Conservation (phyloP, 1,140 invertebrate species). For the Nylanderia fulva region DNA sequence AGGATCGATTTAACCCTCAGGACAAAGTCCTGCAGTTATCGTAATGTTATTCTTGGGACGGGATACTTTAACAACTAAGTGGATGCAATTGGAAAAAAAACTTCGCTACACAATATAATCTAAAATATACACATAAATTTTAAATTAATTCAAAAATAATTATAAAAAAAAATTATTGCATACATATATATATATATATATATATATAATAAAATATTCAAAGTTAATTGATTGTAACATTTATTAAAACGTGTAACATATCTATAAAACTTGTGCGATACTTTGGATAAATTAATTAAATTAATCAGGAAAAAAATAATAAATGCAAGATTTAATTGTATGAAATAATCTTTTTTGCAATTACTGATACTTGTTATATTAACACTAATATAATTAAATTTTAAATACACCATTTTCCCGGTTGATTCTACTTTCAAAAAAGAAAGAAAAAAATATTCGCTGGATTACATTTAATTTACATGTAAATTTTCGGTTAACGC, state of each 20-base stretch:
- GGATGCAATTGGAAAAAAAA: conserved; percentile 16
- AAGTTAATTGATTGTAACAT: not conserved
- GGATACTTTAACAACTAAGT: conserved; percentile 3
- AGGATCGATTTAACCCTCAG: conserved; percentile 52
- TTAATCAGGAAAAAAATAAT: not conserved
- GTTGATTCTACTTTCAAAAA: too few relatives aligned
- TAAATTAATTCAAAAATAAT: not conserved
- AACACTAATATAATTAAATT: not conserved
- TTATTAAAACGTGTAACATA: not conserved
- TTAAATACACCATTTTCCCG: not conserved
- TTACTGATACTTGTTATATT: not conserved
- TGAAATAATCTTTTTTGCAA: not conserved
- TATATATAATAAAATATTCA: too few relatives aligned
- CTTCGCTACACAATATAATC: not conserved
- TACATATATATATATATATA: not conserved
- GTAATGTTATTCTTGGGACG: conserved; percentile 31
- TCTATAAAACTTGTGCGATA: not conserved
- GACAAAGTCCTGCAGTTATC: conserved; percentile 20
- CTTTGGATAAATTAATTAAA: conserved; percentile 5
- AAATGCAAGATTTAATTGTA: not conserved
- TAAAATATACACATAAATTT: not conserved
- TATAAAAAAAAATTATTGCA: not conserved
- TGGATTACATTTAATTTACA: conserved; percentile 10
- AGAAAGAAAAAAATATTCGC: too few relatives aligned
- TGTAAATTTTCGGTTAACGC: conserved; percentile 25